Evolutionary conservation across 1,140 invertebrate species (phyloP).

Genomic region (Ruditapes philippinarum): DNA sequence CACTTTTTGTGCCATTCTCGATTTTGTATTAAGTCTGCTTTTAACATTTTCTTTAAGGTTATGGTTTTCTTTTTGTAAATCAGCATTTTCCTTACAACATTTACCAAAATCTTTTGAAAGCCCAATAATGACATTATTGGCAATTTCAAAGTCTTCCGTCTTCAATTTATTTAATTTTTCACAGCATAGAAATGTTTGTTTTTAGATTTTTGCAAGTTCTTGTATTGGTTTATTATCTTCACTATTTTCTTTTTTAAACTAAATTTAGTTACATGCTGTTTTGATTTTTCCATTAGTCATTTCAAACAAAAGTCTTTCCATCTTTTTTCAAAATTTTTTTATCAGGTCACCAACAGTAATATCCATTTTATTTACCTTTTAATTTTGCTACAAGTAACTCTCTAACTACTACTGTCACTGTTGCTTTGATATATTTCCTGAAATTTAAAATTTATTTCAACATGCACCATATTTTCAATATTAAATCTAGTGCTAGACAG

Average conservation of each 20-base stretch:
- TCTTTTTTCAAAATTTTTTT: conserved; percentile 18
- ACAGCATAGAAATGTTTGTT: background rate
- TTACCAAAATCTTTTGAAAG: background rate
- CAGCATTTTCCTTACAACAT: background rate
- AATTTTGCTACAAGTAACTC: conserved; percentile 31
- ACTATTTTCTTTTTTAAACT: too few relatives aligned
- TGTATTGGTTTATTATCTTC: background rate
- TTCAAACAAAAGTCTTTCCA: background rate
- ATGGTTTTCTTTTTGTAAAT: conserved; percentile 11
- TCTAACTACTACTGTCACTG: conserved; percentile 17
- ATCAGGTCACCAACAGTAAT: conserved; percentile 29
- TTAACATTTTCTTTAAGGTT: background rate
- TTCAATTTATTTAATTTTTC: too few relatives aligned
- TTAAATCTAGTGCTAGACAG: conserved; percentile 17
- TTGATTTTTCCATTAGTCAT: background rate
- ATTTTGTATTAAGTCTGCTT: conserved; percentile 1
- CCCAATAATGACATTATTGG: conserved; percentile 30
- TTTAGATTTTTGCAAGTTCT: background rate
- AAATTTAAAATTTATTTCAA: conserved; percentile 36
- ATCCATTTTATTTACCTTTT: conserved; percentile 30
- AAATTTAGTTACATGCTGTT: background rate
- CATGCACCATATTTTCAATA: conserved; percentile 39
- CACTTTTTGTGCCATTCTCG: background rate
- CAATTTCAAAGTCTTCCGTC: background rate
- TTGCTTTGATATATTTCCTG: conserved; percentile 21